These are phyloP conservation scores for Haliclona indistincta DNA, from an alignment of 37 sponge, comb jelly and placozoan species.

Conservation along the genomic window DNA sequence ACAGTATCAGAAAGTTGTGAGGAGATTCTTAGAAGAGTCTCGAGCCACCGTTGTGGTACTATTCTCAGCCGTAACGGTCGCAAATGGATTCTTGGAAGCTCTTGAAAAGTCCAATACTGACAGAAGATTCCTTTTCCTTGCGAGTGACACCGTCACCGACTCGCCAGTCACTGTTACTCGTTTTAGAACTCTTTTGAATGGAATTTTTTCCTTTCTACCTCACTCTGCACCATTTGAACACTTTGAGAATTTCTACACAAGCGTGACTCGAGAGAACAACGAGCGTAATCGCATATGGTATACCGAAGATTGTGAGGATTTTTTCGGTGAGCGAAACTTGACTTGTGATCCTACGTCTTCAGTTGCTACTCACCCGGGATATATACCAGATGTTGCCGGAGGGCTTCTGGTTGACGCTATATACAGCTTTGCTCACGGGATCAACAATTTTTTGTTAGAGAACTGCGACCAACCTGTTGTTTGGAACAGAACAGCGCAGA, in stretches of 20 bases:
- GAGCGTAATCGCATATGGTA: conserved; percentile 69
- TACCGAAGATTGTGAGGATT: conserved; percentile 51
- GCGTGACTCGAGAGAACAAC: conserved; percentile 38
- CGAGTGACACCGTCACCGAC: conserved; percentile 59
- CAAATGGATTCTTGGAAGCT: neutral
- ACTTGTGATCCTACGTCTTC: neutral
- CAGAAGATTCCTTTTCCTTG: conserved; percentile 55
- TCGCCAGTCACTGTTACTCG: neutral
- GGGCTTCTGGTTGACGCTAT: conserved; percentile 68
- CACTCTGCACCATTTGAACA: neutral
- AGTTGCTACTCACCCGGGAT: conserved; percentile 2
- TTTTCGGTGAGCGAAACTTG: conserved; percentile 34
- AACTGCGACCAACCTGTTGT: conserved; percentile 36
- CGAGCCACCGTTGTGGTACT: conserved; percentile 21
- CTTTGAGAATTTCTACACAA: conserved; percentile 48
- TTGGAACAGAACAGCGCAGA: conserved; percentile 11
- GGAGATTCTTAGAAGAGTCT: neutral
- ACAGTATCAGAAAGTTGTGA: neutral
- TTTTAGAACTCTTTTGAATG: conserved; percentile 26
- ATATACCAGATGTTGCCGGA: conserved; percentile 30
- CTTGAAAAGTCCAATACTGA: conserved; percentile 8
- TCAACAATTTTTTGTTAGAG: conserved; percentile 38
- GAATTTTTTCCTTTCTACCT: conserved; percentile 51
- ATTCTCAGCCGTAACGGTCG: neutral
- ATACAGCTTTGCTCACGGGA: conserved; percentile 60